Base-by-base conservation (phyloP, 1,140 invertebrate genomes). In the Drosophila tsacasi region DNA sequence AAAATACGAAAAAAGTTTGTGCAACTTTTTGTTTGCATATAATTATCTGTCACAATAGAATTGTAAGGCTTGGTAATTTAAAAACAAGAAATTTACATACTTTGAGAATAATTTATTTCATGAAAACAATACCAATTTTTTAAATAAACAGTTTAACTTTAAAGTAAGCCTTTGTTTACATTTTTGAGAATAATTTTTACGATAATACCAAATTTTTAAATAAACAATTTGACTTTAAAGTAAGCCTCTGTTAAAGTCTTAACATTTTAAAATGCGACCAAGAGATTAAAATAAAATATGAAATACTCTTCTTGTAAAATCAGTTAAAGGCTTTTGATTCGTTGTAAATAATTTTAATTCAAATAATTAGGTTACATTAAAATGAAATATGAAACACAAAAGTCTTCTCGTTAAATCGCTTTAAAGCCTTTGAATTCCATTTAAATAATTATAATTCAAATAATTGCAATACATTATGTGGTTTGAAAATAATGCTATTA, bases 21-120 rank as follows among this genome's bases (percentile, higher is more conserved):
- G 46, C 46, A 8, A 17, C 44, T 44, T 54, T 55, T 37, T 67
- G 39, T 69, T 66, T 67, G 66, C 62, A 27, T 67, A 35, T 17
- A 69, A 67, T 67, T 69, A 67, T 54, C 27, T 25, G 27, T 19
- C 35, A 67, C 61, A 52, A 50, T 21, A 35, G 42, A n/a, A 21
- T 21, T 30, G 2, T 21, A 60, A 32, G 8, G 9, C 30, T 32
- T 32, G 1, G 30, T 32, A 9, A 32, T 32, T 32, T 32, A 3
- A 10, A 32, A 32, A 27, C 13, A 39, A 17, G 5, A 12, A 15
- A 57, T 37, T 57, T n/a, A 39, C 54, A 57, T 37, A 39, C 15
- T 35, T 17, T 13, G 12, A n/a, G 6, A n/a, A 39, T 6, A n/a
- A 39, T 57, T 57, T 3, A 25, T n/a, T 2, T 23, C 39, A 25